These are phyloP conservation scores for Romanomermis culicivorax DNA, from an alignment of 2,888 invertebrate species.

Conservation along the genomic window DNA sequence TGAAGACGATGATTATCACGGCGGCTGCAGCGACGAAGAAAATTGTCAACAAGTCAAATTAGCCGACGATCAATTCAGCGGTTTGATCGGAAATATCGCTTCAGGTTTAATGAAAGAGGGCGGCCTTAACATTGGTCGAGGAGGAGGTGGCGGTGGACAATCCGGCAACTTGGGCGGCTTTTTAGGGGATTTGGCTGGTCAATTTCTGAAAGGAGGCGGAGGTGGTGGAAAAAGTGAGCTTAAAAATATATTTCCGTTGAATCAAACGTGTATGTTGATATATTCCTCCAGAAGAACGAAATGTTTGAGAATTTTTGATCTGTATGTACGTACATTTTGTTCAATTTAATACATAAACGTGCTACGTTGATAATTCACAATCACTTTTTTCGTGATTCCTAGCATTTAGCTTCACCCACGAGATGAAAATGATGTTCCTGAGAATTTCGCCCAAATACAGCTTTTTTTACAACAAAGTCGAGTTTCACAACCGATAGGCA, in stretches of 20 bases:
- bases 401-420: too few species aligned
- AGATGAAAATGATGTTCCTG: too few species aligned
- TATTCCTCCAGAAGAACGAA: too few species aligned
- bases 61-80: slow-evolving; percentile 19
- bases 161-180: slow-evolving; percentile 3
- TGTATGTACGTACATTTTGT: too few species aligned
- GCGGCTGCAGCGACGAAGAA: too few species aligned
- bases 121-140: slow-evolving; percentile 12
- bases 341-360: too few species aligned
- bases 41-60: background rate
- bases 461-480: too few species aligned
- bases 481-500: too few species aligned
- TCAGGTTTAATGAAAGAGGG: slow-evolving; percentile 12
- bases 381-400: too few species aligned
- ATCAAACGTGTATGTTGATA: background rate
- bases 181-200: slow-evolving; percentile 16
- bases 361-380: too few species aligned
- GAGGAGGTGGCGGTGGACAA: slow-evolving; percentile 13
- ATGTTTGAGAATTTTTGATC: too few species aligned
- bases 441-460: too few species aligned
- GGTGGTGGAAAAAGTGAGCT: background rate
- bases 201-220: slow-evolving; percentile 16
- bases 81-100: slow-evolving; percentile 20
- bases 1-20: background rate
- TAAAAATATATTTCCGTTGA: background rate